phyloP scores from a whole-genome alignment of 2,797 vertebrate species.

The Rhynchotus rufescens region DNA sequence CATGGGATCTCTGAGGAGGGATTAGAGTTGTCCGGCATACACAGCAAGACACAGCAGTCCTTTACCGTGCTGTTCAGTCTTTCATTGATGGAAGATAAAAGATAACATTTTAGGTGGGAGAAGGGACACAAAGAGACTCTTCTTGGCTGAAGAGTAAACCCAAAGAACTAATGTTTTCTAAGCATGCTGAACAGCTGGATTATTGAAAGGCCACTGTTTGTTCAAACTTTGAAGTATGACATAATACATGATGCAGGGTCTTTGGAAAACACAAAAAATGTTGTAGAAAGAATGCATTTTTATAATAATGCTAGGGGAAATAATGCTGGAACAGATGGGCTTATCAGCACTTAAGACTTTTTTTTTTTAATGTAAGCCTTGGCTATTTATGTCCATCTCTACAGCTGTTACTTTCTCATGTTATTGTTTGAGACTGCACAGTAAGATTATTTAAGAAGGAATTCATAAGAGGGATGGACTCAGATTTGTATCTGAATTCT shows the following conservation, averaged over 20 bases:
- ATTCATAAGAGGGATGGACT: not conserved
- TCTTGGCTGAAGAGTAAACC: constrained; percentile 20
- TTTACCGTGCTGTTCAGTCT: not conserved
- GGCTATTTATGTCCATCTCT: not conserved
- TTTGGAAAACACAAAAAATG: not conserved
- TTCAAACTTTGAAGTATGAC: constrained; percentile 8
- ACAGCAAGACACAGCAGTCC: not conserved
- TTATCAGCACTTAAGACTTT: not conserved
- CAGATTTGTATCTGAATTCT: not conserved
- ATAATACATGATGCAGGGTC: not conserved
- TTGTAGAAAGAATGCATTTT: not conserved
- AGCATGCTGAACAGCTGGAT: not conserved
- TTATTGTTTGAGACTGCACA: not conserved
- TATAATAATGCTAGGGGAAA: not conserved
- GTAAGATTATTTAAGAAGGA: not conserved
- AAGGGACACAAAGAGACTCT: too few species aligned
- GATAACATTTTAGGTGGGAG: not conserved
- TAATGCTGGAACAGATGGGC: not conserved
- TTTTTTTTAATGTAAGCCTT: not conserved
- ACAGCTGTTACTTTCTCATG: not conserved
- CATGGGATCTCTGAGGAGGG: not conserved
- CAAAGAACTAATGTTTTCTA: not conserved
- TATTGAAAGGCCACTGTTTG: constrained; percentile 21
- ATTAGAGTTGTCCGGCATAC: not conserved
- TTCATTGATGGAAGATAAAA: not conserved